Evolutionary conservation across 2,113 vertebrate species (phyloP).

Genomic region (Leptodactylus fuscus): DNA sequence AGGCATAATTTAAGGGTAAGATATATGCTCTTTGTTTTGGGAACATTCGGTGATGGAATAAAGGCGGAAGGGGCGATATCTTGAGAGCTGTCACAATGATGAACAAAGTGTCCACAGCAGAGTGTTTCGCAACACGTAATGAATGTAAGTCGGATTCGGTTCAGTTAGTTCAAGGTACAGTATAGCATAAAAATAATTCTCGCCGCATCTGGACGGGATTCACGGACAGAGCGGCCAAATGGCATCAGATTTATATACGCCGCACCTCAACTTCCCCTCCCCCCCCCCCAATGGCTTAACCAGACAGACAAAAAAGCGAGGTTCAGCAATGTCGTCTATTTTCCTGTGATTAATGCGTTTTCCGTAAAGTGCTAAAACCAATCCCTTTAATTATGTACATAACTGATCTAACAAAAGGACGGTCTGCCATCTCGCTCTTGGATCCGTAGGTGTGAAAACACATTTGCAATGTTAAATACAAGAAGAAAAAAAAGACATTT

Average conservation of each 20-base stretch:
- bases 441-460: slow-evolving; percentile 43
- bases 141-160: slow-evolving; percentile 34
- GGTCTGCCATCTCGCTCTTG: neutral
- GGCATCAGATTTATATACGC: slow-evolving; percentile 14
- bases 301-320: neutral
- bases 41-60: slow-evolving; percentile 46
- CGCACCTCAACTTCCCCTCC: neutral
- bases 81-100: slow-evolving; percentile 58
- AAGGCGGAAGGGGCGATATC: slow-evolving; percentile 39
- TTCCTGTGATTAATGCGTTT: slow-evolving; percentile 26
- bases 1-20: slow-evolving; percentile 45
- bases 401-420: slow-evolving; percentile 34
- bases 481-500: slow-evolving; percentile 62
- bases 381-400: slow-evolving; percentile 49
- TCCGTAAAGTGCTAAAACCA: slow-evolving; percentile 47
- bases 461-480: slow-evolving; percentile 59
- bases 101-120: slow-evolving; percentile 46
- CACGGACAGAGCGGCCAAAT: slow-evolving; percentile 21
- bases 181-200: slow-evolving; percentile 36
- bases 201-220: neutral
- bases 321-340: neutral
- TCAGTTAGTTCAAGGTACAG: slow-evolving; percentile 57
- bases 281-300: neutral
- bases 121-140: slow-evolving; percentile 36
- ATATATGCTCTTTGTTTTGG: slow-evolving; percentile 54